These are phyloP conservation scores for Pituophis catenifer DNA, from an alignment of 2,113 vertebrate genomes.

Conservation along the genomic window DNA sequence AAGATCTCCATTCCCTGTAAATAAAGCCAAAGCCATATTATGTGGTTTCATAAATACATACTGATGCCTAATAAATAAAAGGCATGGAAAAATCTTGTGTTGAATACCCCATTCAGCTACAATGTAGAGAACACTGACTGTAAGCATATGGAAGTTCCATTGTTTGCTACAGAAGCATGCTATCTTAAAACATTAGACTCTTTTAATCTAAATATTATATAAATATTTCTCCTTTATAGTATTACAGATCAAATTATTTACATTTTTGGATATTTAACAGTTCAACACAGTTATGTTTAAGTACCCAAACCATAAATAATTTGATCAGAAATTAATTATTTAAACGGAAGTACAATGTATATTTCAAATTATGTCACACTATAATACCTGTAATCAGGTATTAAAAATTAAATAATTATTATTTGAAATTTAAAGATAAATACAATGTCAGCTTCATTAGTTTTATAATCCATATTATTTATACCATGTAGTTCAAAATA, in stretches of 20 bases:
- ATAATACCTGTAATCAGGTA: background rate
- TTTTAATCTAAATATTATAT: background rate
- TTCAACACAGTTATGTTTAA: background rate
- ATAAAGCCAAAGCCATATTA: background rate
- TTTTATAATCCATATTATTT: background rate
- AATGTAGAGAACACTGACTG: background rate
- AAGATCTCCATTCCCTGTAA: background rate
- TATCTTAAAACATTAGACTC: background rate
- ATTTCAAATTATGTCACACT: background rate
- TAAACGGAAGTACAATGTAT: background rate
- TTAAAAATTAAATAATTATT: background rate
- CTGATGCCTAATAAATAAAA: background rate
- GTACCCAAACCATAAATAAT: background rate
- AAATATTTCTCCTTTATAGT: background rate
- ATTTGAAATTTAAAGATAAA: background rate
- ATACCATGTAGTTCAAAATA: background rate
- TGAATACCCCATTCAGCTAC: background rate
- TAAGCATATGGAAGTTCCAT: background rate
- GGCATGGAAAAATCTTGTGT: background rate
- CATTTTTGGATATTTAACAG: background rate
- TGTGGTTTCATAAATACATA: background rate
- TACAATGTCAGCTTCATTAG: background rate
- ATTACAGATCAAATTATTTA: background rate
- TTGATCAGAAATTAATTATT: background rate
- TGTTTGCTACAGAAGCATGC: background rate